Evolutionary conservation across 2,797 vertebrate genomes (phyloP).

Genomic region (Acanthurus lineatus): DNA sequence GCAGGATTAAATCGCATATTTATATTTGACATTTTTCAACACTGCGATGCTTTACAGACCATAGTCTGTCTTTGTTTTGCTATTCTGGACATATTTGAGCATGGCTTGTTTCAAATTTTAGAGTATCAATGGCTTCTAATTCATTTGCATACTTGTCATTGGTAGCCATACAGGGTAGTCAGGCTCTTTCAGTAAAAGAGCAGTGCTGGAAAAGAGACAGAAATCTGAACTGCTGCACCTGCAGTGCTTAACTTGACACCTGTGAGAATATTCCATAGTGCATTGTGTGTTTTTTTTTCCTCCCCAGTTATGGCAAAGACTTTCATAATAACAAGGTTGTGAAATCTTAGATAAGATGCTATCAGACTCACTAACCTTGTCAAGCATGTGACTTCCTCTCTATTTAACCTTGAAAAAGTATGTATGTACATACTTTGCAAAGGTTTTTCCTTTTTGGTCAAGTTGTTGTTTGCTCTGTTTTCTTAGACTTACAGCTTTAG

Average conservation of each 20-base stretch:
- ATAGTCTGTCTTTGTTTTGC: neutral
- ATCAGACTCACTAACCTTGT: conserved; percentile 24
- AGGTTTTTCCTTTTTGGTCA: neutral
- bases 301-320: conserved; percentile 8
- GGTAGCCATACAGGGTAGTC: neutral
- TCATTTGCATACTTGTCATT: too few relatives aligned
- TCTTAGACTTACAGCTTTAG: conserved; percentile 1
- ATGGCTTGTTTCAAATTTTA: neutral
- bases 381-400: conserved; percentile 24
- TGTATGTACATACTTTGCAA: conserved; percentile 11
- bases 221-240: conserved; percentile 70
- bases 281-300: conserved; percentile 47
- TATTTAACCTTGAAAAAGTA: conserved; percentile 22
- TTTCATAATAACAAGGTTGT: conserved; percentile 34
- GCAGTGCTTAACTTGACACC: conserved; percentile 70
- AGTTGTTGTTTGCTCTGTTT: conserved; percentile 7
- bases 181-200: conserved; percentile 16
- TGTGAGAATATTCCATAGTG: conserved; percentile 64
- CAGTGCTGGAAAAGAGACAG: conserved; percentile 30
- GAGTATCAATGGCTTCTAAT: too few relatives aligned
- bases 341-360: conserved; percentile 37
- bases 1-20: neutral
- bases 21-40: neutral
- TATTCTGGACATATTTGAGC: neutral
- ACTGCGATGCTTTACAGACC: neutral